Evolutionary conservation across 1,140 invertebrate species (phyloP), one percentile per base, ranked within the genome.

Genomic region (Drosophila miranda): DNA sequence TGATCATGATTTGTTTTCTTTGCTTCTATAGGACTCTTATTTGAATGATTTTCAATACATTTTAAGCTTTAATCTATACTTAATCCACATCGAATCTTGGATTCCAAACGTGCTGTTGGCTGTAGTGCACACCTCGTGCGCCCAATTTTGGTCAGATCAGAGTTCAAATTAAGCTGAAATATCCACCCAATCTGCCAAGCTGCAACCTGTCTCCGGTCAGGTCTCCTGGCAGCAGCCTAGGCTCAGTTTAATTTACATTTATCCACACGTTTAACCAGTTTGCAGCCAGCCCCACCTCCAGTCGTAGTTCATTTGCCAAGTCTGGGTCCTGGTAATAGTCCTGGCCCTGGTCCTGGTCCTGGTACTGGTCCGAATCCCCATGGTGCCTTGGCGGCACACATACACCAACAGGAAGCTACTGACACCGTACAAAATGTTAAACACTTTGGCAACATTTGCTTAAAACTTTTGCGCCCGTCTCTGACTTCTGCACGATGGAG

Each of bases 401-500:
- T 67, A 63, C 62, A 67, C 43, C 50, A 71, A 78, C 66, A 84
- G 82, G 83, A 89, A 88, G 83, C 88, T 64, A 78, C 87, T 89
- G 86, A 89, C 86, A 89, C 86, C 71, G 78, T 86, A 89, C 84
- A 89, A 89, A 90, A 88, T 90, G 88, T 89, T 90, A 89, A 90
- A 90, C 88, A 90, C 88, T 90, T 68, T 84, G 81, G 81, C 81
- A 84, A 84, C 81, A 86, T 84, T 84, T 84, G 81, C 81, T 84
- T 81, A 84, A 84, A 84, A 84, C 81, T 84, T 84, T 80, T 79
- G 41, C 53, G 53, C 11, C 38, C 51, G 43, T 42, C 51, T 45
- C 43, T 53, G 30, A 19, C 50, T 56, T 46, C 19, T 28, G 28
- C 62, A 23, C 30, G 44, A 11, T 38, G 46, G 19, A 14, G 46